Conservation (phyloP, 2,113 vertebrate species). For the Lagenorhynchus albirostris region DNA sequence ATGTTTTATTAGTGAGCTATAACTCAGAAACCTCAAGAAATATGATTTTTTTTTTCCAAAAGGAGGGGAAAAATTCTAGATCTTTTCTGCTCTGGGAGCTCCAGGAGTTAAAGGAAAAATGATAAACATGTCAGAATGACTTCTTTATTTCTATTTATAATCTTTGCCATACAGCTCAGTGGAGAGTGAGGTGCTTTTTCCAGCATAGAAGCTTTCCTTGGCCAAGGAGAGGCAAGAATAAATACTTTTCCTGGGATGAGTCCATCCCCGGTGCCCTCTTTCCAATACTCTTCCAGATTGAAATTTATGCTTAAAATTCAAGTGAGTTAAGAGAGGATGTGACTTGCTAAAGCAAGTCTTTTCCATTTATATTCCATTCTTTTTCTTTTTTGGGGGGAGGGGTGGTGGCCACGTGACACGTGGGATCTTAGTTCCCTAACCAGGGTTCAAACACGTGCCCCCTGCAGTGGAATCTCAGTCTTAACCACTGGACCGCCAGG, state of each 20-base stretch:
- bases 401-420: too few species aligned
- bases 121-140: slow-evolving; percentile 69
- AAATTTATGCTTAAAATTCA: slow-evolving; percentile 64
- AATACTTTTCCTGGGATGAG: slow-evolving; percentile 81
- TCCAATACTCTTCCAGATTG: slow-evolving; percentile 72
- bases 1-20: not conserved
- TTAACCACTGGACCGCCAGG: too few species aligned
- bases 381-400: too few species aligned
- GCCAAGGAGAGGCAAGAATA: slow-evolving; percentile 75
- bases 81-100: slow-evolving; percentile 17
- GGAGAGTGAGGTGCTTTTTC: slow-evolving; percentile 80
- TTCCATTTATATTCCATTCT: too few species aligned
- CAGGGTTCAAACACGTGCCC: too few species aligned
- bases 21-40: slow-evolving; percentile 19
- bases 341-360: not conserved
- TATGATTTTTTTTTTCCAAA: not conserved
- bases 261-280: slow-evolving; percentile 75
- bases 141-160: slow-evolving; percentile 81
- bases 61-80: not conserved
- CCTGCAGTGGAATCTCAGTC: too few species aligned
- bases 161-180: slow-evolving; percentile 64
- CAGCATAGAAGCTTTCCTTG: slow-evolving; percentile 83
- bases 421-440: too few species aligned
- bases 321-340: not conserved
- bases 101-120: slow-evolving; percentile 67